These are phyloP conservation scores for Bombus soroeensis DNA, from an alignment of 1,140 invertebrate genomes.

Conservation along the genomic window DNA sequence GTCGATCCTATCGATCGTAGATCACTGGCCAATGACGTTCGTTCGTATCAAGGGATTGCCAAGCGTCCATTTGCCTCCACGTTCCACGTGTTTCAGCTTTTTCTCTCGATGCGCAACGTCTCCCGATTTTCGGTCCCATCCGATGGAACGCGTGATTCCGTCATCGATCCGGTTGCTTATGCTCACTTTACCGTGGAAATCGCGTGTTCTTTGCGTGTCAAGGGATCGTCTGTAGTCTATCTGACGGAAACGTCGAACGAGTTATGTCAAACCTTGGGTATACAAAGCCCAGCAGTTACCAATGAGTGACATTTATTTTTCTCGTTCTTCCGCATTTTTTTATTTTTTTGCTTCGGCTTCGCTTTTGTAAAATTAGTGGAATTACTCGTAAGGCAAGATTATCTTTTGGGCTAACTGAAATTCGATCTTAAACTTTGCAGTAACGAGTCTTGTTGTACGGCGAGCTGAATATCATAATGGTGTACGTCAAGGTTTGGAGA, in stretches of 20 bases:
- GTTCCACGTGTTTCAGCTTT: neutral
- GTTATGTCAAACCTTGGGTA: neutral
- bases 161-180: slow-evolving; percentile 14
- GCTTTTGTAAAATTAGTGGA: neutral
- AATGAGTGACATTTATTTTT: neutral
- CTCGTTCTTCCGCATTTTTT: neutral
- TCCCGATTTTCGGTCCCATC: neutral
- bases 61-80: neutral
- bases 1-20: slow-evolving; percentile 47
- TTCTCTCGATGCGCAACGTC: neutral
- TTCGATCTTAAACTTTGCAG: too few species aligned
- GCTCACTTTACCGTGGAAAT: neutral
- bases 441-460: too few species aligned
- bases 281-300: neutral
- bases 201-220: neutral
- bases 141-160: neutral
- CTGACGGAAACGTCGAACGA: neutral
- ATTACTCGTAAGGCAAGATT: too few species aligned
- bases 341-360: rapidly evolving
- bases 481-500: too few species aligned
- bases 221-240: neutral
- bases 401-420: too few species aligned
- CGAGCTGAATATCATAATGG: too few species aligned
- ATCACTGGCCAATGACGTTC: neutral
- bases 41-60: neutral